Percentiles rank a stretch among this genome's conserved stretches.
Evolutionary conservation across 2,113 vertebrate species (phyloP).

Genomic region (Laticauda laticaudata): DNA sequence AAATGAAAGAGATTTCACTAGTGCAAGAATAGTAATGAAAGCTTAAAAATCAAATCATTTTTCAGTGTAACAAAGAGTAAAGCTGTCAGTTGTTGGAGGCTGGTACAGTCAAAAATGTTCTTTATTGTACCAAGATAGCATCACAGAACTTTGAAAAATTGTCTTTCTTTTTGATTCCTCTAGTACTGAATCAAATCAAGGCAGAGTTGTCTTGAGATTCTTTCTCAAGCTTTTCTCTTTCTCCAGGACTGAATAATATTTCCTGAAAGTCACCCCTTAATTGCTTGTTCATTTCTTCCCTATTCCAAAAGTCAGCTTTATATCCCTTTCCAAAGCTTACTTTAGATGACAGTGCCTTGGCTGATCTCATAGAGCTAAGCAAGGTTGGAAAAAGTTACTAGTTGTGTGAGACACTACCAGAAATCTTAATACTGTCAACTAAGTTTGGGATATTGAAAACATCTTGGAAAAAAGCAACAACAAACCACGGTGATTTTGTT

Average conservation of each 20-base stretch:
- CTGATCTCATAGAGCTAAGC: background rate
- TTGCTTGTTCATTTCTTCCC: background rate
- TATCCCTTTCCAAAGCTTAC: background rate
- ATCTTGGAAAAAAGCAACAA: background rate
- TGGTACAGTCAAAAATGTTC: background rate
- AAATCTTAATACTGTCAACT: background rate
- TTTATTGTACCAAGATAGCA: background rate
- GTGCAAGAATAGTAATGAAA: background rate
- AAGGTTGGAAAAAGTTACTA: background rate
- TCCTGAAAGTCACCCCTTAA: background rate
- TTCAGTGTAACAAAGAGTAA: background rate
- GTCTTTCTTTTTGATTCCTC: background rate
- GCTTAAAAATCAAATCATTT: background rate
- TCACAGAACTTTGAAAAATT: background rate
- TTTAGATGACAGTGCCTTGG: background rate
- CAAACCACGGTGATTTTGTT: background rate
- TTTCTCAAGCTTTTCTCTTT: background rate
- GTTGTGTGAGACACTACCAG: background rate
- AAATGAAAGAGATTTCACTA: background rate
- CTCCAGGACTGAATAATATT: background rate
- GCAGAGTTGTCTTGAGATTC: background rate
- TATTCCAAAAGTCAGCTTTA: background rate
- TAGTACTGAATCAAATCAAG: background rate
- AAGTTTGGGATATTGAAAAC: background rate
- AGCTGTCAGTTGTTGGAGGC: background rate